phyloP scores from a whole-genome alignment of 2,888 invertebrate species.

The Catocala nupta region DNA sequence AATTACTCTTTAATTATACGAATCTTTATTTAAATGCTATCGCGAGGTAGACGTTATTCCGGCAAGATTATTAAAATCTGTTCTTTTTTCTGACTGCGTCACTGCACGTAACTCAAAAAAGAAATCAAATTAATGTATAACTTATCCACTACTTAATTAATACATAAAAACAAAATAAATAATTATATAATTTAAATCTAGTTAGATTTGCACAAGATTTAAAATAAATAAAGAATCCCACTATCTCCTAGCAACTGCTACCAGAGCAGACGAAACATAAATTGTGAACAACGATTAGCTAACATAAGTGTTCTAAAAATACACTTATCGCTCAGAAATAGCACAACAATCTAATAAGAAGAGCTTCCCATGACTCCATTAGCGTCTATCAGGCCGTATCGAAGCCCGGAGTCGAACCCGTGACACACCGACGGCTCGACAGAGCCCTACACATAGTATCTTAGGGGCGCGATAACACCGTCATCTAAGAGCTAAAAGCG shows the following conservation, averaged over 20 bases:
- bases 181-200: too few relatives aligned
- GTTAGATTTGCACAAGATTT: conserved; percentile 1
- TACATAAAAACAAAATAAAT: too few relatives aligned
- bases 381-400: conserved; percentile 76
- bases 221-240: conserved; percentile 3
- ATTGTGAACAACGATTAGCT: conserved; percentile 29
- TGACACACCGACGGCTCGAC: conserved; percentile 64
- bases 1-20: too few relatives aligned
- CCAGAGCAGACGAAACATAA: conserved; percentile 30
- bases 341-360: conserved; percentile 39
- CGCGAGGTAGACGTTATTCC: too few relatives aligned
- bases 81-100: too few relatives aligned
- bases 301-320: conserved; percentile 12
- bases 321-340: conserved; percentile 34
- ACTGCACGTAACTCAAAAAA: too few relatives aligned
- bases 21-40: too few relatives aligned
- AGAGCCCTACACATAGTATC: conserved; percentile 59
- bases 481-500: conserved; percentile 73
- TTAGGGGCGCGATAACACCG: conserved; percentile 68
- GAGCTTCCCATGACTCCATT: conserved; percentile 75
- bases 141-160: too few relatives aligned
- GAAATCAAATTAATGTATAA: too few relatives aligned
- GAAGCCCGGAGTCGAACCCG: conserved; percentile 63
- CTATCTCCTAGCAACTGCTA: conserved; percentile 15
- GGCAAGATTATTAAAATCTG: too few relatives aligned